Conservation (phyloP, 2,113 vertebrate genomes). For the Otocyon megalotis region DNA sequence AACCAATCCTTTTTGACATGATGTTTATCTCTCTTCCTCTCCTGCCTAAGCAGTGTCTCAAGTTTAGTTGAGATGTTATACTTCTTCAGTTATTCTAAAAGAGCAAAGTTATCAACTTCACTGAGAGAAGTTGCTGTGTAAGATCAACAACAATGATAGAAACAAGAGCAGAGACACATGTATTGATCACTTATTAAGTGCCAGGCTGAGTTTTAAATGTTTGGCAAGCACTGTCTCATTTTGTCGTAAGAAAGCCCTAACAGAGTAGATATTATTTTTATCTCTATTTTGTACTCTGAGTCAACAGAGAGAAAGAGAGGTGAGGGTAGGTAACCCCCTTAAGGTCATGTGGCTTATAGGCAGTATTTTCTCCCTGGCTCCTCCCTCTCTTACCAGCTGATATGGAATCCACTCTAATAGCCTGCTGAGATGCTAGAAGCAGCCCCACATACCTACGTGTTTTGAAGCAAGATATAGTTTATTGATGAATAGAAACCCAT, state of each 20-base stretch:
- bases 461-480: conserved; percentile 12
- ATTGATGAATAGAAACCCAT: conserved; percentile 30
- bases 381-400: neutral
- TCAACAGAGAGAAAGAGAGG: neutral
- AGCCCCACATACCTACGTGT: neutral
- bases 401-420: neutral
- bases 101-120: neutral
- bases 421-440: neutral
- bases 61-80: neutral
- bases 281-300: neutral
- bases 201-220: neutral
- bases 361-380: neutral
- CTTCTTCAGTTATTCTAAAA: neutral
- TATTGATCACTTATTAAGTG: neutral
- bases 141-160: neutral
- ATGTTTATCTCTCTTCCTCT: neutral
- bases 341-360: neutral
- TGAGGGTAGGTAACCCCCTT: neutral
- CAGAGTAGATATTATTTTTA: neutral
- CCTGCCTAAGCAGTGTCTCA: neutral
- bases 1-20: neutral
- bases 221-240: neutral
- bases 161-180: neutral
- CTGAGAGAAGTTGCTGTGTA: neutral
- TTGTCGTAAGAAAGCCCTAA: neutral